Percentiles rank a stretch among this genome's conserved stretches.
Conservation (phyloP, 2,888 invertebrate genomes). For the Pammene fasciana region DNA sequence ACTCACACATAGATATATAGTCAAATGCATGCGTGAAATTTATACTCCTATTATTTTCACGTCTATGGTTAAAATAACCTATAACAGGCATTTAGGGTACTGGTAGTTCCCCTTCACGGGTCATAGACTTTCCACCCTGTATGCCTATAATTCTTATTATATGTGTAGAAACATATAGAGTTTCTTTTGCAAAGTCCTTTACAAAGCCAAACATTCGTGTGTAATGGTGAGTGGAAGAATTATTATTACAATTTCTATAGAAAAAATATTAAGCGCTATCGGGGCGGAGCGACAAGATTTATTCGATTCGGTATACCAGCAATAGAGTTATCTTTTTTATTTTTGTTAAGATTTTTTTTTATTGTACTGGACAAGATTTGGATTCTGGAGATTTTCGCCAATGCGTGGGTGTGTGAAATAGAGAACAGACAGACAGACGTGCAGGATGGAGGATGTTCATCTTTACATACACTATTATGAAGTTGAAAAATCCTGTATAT, state of each 20-base stretch:
- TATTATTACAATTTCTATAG: slow-evolving; percentile 65
- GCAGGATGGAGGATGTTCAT: too few species aligned
- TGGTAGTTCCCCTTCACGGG: background rate
- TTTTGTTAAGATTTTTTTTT: too few species aligned
- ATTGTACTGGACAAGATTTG: too few species aligned
- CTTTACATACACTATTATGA: too few species aligned
- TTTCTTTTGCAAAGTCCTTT: slow-evolving; percentile 33
- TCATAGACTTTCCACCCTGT: background rate
- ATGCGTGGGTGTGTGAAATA: too few species aligned
- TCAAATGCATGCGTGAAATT: too few species aligned
- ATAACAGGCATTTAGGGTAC: background rate
- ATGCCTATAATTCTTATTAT: background rate
- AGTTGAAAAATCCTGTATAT: too few species aligned
- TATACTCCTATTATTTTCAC: too few species aligned
- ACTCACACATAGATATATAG: too few species aligned
- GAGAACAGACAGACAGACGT: too few species aligned
- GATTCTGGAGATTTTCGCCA: too few species aligned
- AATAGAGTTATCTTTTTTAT: slow-evolving; percentile 34
- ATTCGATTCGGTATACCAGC: slow-evolving; percentile 47
- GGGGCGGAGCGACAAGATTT: slow-evolving; percentile 54
- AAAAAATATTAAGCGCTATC: slow-evolving; percentile 54
- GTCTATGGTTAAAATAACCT: background rate
- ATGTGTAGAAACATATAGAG: slow-evolving; percentile 7
- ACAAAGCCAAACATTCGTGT: slow-evolving; percentile 54
- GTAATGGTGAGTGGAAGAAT: slow-evolving; percentile 68